These are phyloP conservation scores for Neosilurus hyrtlii DNA, from an alignment of 2,797 vertebrate species.

Conservation along the genomic window DNA sequence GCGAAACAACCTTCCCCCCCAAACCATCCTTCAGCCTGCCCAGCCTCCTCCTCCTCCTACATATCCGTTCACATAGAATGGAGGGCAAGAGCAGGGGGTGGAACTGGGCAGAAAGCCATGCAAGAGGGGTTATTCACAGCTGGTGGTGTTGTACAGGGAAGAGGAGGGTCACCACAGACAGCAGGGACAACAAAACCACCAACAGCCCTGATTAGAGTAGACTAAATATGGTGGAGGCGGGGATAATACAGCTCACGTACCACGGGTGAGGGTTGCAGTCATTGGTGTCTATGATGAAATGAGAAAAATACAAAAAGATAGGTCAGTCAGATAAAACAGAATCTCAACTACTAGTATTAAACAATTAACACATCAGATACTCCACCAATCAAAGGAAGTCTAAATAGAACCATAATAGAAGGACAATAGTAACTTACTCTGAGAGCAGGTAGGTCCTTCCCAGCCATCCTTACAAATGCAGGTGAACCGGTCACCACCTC, in stretches of 20 bases:
- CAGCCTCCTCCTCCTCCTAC: constrained; percentile 61
- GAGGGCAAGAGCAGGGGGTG: constrained; percentile 14
- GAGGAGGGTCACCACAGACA: constrained; percentile 52
- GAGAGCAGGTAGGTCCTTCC: constrained; percentile 90
- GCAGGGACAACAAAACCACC: constrained; percentile 47
- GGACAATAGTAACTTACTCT: constrained; percentile 77
- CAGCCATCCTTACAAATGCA: constrained; percentile 98
- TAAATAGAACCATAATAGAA: background rate
- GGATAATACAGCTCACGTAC: constrained; percentile 73
- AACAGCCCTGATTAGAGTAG: constrained; percentile 36
- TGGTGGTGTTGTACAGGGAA: constrained; percentile 56
- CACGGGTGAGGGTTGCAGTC: constrained; percentile 97
- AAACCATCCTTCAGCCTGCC: constrained; percentile 48
- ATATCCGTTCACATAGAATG: constrained; percentile 49
- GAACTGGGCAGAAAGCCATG: constrained; percentile 53
- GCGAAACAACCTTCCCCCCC: constrained; percentile 41
- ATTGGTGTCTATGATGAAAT: constrained; percentile 81
- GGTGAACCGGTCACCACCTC: constrained; percentile 89
- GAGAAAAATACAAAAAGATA: constrained; percentile 3
- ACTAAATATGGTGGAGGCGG: constrained; percentile 43
- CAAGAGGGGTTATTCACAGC: constrained; percentile 49
- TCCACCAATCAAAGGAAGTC: background rate
- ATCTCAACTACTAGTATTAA: background rate
- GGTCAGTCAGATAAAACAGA: background rate
- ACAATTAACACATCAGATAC: background rate